Percentiles rank a stretch among this genome's conserved stretches.
Conservation (phyloP, 2,888 invertebrate species). For the Vesta saturnalis region DNA sequence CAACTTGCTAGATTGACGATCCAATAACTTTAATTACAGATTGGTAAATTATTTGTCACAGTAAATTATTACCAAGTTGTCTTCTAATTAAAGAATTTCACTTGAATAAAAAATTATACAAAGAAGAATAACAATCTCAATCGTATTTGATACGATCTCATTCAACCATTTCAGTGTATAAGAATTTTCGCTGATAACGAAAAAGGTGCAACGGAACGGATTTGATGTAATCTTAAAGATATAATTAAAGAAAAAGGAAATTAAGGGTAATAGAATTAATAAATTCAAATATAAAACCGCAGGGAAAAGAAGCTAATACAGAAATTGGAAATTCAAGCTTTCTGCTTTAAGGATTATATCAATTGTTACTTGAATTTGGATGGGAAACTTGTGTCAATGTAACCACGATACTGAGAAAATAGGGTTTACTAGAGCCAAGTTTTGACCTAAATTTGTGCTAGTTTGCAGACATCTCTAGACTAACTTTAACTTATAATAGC, state of each 20-base stretch:
- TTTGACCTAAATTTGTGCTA: constrained; percentile 3
- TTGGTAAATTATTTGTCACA: constrained; percentile 25
- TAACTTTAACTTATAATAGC: constrained; percentile 2
- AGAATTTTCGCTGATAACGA: too few species aligned
- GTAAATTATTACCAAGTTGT: constrained; percentile 16
- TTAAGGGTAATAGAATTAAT: neutral
- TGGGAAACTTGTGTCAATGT: constrained; percentile 5
- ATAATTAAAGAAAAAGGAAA: neutral
- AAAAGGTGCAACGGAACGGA: neutral
- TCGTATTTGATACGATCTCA: too few species aligned
- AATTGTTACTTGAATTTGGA: neutral
- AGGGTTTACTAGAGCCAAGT: neutral
- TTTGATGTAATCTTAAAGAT: neutral
- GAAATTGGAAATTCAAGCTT: neutral
- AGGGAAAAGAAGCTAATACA: neutral
- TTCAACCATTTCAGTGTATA: too few species aligned
- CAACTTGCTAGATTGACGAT: constrained; percentile 23
- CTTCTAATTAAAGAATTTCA: constrained; percentile 15
- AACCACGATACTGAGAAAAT: neutral
- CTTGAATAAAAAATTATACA: constrained; percentile 19
- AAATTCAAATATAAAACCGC: neutral
- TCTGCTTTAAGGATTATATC: neutral
- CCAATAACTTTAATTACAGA: constrained; percentile 29
- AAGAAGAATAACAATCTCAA: neutral
- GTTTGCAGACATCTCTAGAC: neutral